These are phyloP conservation scores for Macrobrachium nipponense DNA, from an alignment of 1,140 invertebrate species.

Conservation along the genomic window DNA sequence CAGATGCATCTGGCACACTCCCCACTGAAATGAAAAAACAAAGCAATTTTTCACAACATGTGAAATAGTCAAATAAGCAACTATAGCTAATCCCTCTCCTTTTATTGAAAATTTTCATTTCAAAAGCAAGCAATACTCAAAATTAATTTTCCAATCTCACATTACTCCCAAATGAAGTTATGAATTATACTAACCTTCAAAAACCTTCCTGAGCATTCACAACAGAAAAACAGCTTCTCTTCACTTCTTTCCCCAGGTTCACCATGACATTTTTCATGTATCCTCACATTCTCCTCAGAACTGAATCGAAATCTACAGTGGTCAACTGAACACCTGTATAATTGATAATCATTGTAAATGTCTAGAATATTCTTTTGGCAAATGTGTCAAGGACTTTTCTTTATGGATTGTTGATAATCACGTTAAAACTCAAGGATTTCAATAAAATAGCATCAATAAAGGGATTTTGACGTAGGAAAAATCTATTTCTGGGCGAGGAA, in stretches of 20 bases:
- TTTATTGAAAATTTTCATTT: no score
- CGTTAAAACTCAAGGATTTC: not conserved
- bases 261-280: conserved; percentile 41
- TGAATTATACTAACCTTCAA: conserved; percentile 28
- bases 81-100: no score
- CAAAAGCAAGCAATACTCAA: no score
- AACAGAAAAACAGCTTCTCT: conserved; percentile 31
- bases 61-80: no score
- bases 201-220: conserved; percentile 22
- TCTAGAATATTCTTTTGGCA: not conserved
- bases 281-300: conserved; percentile 24
- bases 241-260: conserved; percentile 29
- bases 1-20: conserved; percentile 45
- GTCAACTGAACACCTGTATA: conserved; percentile 28
- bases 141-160: no score
- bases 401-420: not conserved
- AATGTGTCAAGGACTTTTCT: not conserved
- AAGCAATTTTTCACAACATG: not conserved
- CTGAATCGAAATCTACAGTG: conserved; percentile 46
- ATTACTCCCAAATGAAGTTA: no score
- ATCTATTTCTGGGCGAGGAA: no score
- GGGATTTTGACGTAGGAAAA: no score
- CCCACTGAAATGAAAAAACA: conserved; percentile 32
- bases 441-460: not conserved
- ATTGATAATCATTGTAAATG: not conserved